These are phyloP conservation scores for Pomacea canaliculata DNA, from an alignment of 2,888 invertebrate genomes.

Conservation along the genomic window DNA sequence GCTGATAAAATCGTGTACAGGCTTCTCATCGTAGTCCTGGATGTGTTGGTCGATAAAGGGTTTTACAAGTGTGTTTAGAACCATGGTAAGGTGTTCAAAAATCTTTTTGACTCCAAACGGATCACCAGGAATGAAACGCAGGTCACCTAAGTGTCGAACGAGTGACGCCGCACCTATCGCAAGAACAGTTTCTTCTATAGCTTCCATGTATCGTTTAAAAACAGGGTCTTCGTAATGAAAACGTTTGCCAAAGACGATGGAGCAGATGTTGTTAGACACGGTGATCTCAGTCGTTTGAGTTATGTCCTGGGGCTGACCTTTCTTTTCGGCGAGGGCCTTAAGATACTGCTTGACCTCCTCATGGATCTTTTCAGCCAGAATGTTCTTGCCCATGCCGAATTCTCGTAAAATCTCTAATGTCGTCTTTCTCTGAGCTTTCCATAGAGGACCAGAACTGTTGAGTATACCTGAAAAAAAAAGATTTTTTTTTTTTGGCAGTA, in stretches of 20 bases:
- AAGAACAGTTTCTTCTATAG: background rate
- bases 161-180: too few relatives aligned
- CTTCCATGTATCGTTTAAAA: background rate
- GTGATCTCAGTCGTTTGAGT: background rate
- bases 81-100: too few relatives aligned
- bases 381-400: conserved; percentile 21
- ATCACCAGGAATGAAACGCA: too few relatives aligned
- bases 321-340: background rate
- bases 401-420: conserved; percentile 2
- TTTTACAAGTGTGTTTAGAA: too few relatives aligned
- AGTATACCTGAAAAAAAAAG: too few relatives aligned
- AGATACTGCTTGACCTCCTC: conserved; percentile 7
- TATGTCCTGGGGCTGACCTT: background rate
- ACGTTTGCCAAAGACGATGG: conserved; percentile 17
- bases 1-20: too few relatives aligned
- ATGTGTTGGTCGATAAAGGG: too few relatives aligned
- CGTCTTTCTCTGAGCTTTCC: conserved; percentile 12
- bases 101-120: too few relatives aligned
- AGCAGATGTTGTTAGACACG: background rate
- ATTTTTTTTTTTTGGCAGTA: too few relatives aligned
- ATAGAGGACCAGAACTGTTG: background rate
- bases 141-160: too few relatives aligned
- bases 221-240: conserved; percentile 23
- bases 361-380: background rate
- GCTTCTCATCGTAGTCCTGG: too few relatives aligned